Conservation (phyloP, 2,888 invertebrate genomes). For the Terebella lapidaria region DNA sequence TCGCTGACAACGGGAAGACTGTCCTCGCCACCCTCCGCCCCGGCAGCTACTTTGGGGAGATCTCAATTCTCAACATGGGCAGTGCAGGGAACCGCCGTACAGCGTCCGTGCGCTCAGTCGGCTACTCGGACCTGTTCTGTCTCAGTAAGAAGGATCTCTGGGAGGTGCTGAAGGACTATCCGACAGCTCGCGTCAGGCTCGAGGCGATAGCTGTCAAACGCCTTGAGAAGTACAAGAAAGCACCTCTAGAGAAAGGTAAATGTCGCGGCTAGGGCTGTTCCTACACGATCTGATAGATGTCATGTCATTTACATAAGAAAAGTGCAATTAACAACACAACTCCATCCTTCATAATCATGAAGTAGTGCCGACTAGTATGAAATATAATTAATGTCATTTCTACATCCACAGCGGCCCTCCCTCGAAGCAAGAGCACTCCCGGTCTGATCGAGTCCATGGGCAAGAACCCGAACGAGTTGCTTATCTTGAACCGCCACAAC, state of each 20-base stretch:
- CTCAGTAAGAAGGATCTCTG: conserved; percentile 99
- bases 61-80: conserved; percentile 86
- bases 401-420: conserved; percentile 76
- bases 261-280: neutral
- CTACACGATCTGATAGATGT: too few species aligned
- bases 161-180: conserved; percentile 84
- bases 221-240: conserved; percentile 91
- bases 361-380: too few species aligned
- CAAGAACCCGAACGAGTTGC: conserved; percentile 63
- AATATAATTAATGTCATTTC: too few species aligned
- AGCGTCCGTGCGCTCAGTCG: conserved; percentile 94
- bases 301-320: too few species aligned
- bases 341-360: too few species aligned
- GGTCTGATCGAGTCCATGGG: conserved; percentile 90
- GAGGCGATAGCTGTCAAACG: conserved; percentile 97
- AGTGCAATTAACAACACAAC: too few species aligned
- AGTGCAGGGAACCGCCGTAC: conserved; percentile 98
- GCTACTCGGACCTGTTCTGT: conserved; percentile 97
- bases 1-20: conserved; percentile 84
- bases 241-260: conserved; percentile 36
- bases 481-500: conserved; percentile 8
- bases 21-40: conserved; percentile 95
- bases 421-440: conserved; percentile 91
- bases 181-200: conserved; percentile 63
- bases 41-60: conserved; percentile 99